Base-by-base conservation (phyloP, 2,888 invertebrate genomes). In the Limenitis camilla region DNA sequence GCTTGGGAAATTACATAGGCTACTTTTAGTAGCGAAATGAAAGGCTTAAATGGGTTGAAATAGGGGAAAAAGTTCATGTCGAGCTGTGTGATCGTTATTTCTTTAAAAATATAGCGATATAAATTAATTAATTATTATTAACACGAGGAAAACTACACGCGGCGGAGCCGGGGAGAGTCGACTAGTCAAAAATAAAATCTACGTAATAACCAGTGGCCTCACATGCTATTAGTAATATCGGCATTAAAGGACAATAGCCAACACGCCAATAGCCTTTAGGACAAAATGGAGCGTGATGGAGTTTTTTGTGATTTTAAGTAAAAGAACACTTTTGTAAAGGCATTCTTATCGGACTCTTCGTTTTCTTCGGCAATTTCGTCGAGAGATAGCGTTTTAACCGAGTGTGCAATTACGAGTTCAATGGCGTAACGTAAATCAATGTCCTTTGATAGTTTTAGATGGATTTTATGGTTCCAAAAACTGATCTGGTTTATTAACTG, bases 361-460 rank as follows among this genome's bases (percentile, higher is more conserved):
- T 66, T 62, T 60, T 54, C 63, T 58, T 55, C 39, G 52, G 59
- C 52, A 58, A 60, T 66, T 64, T 62, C 55, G 55, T 60, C 57
- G 56, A 47, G 60, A 64, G 69, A 69, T 69, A 67, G 61, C 69
- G 63, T 64, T 74, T 66, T 54, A 53, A 41, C 58, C 56, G 46
- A 58, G 61, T 65, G 67, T 72, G 70, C 75, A 70, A 74, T 76
- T 74, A 75, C 69, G 61, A 61, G 59, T 56, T 69, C 65, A 74
- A 71, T 74, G 64, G 68, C n/a, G 29, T 35, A 45, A 54, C 53
- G 63, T 72, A 68, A 70, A 74, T 73, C 72, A 69, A 66, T 59
- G 68, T 69, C 48, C 51, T 56, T 56, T 56, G 48, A 40, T 52
- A 44, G 46, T 49, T 55, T 49, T 49, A 52, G 19, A 35, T 32